A percentile compares a stretch with the other conserved stretches of the same genome.
Evolutionary conservation across 2,888 invertebrate species (phyloP).

Genomic region (Glomeris marginata): DNA sequence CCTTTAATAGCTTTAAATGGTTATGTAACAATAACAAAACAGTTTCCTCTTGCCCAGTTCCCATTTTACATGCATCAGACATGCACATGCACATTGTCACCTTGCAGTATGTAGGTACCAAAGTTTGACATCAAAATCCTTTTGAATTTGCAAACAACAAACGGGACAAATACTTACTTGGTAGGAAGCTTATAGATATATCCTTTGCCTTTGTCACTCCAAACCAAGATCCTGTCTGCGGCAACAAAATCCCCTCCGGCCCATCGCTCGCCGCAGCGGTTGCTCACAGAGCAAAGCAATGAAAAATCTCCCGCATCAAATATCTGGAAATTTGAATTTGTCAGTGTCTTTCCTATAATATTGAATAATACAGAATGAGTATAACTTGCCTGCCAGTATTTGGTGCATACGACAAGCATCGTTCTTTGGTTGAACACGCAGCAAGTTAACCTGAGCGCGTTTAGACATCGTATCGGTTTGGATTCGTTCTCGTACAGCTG

Average conservation of each 20-base stretch:
- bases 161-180: constrained; percentile 51
- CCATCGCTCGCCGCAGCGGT: constrained; percentile 83
- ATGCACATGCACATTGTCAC: no score
- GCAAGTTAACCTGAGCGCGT: constrained; percentile 82
- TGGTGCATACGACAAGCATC: constrained; percentile 89
- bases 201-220: constrained; percentile 92
- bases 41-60: no score
- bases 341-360: neutral
- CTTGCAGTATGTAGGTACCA: no score
- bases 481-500: constrained; percentile 85
- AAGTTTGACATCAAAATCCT: no score
- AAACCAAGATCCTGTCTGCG: constrained; percentile 79
- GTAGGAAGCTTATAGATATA: constrained; percentile 90
- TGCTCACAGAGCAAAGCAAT: constrained; percentile 76
- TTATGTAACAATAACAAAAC: no score
- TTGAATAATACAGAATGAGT: constrained; percentile 1
- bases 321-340: constrained; percentile 35
- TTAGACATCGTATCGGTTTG: constrained; percentile 85
- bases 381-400: constrained; percentile 74
- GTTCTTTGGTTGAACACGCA: constrained; percentile 93
- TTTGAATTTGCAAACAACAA: no score
- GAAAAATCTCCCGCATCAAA: constrained; percentile 86
- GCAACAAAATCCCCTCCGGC: constrained; percentile 88
- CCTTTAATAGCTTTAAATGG: no score
- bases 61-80: no score